phyloP scores from a whole-genome alignment of 2,113 vertebrate species.

The Pristiophorus japonicus region DNA sequence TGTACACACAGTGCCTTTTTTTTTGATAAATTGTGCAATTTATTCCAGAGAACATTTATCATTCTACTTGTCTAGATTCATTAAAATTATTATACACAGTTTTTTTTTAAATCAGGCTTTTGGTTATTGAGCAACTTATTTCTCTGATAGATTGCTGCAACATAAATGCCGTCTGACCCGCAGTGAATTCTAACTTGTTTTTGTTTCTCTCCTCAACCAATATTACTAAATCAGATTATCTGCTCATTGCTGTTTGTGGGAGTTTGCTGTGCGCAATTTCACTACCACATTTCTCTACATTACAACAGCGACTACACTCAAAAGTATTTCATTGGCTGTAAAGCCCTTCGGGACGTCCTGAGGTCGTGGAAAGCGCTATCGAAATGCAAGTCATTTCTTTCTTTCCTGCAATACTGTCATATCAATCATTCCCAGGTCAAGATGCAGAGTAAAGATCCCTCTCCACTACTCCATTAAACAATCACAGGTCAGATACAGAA shows the following conservation, averaged over 20 bases:
- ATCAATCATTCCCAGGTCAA: neutral
- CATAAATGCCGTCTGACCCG: neutral
- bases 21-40: conserved; percentile 11
- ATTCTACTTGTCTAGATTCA: neutral
- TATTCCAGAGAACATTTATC: conserved; percentile 12
- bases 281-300: neutral
- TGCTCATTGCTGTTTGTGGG: neutral
- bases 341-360: neutral
- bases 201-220: neutral
- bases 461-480: neutral
- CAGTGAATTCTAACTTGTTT: neutral
- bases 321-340: neutral
- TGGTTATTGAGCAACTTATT: conserved; percentile 18
- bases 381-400: neutral
- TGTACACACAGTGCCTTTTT: neutral
- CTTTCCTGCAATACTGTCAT: neutral
- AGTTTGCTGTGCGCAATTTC: neutral
- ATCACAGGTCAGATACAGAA: neutral
- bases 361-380: neutral
- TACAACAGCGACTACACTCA: neutral
- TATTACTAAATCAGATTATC: neutral
- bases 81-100: neutral
- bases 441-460: neutral
- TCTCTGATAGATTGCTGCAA: neutral
- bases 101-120: neutral